Base-by-base conservation (phyloP, 2,888 invertebrate genomes). In the Leucania comma region DNA sequence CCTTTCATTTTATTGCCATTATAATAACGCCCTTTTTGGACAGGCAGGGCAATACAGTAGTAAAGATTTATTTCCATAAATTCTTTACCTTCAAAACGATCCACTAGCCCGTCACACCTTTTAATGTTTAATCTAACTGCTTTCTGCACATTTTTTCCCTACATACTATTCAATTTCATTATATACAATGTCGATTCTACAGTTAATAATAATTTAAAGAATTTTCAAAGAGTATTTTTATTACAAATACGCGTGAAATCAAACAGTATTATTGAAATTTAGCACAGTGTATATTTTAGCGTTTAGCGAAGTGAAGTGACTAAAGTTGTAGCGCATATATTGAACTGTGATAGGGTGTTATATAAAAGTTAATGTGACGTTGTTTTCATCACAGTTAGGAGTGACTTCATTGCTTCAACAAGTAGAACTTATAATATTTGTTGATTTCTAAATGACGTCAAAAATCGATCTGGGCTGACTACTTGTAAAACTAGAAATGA, bases 1-100 rank as follows among this genome's bases (percentile, higher is more conserved):
- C 82, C 64, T 50, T 75, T 60, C 66, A 78, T 78, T 80, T 87
- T 87, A 90, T 88, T 87, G 87, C 88, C 86, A 82, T 86, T 78
- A 72, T 70, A 82, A 63, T 75, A 66, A 42, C 58, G 32, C 48
- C 26, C n/a, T 12, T 24, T 48, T 64, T 64, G 26, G 50, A 59
- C 29, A 29, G 61, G 17, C 29, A n/a, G 51, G 48, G 51, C 62
- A 22, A 51, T 59, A 42, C n/a, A 1, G 35, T 10, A 26, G 24
- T 26, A 50, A 48, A 58, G 3, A 42, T 42, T 14, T n/a, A 75
- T 65, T 74, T 32, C 6, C 22, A 22, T 22, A 51, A 5, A 17
- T 35, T 22, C 22, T 22, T 57, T 50, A 50, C 57, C 5, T 50
- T 64, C 61, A 54, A 32, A 54, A 56, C 9, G n/a, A n/a, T 51